Conservation (phyloP, 2,888 invertebrate species). For the Drosophila tripunctata region DNA sequence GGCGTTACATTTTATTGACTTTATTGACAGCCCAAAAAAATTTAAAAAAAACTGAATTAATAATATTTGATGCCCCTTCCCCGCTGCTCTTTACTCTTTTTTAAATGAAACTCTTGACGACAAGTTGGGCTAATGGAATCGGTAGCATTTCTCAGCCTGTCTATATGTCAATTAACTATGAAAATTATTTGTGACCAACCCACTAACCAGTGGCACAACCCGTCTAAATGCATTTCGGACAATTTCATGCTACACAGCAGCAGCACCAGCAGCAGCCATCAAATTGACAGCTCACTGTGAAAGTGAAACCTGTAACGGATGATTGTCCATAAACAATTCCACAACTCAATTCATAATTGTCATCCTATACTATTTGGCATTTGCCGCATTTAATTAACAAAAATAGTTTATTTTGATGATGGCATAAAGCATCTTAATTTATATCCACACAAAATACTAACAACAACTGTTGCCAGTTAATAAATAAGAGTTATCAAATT, state of each 20-base stretch:
- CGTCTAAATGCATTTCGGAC: slow-evolving; percentile 53
- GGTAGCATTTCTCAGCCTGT: slow-evolving; percentile 63
- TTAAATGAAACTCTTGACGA: slow-evolving; percentile 37
- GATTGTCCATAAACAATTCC: slow-evolving; percentile 42
- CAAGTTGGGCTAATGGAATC: slow-evolving; percentile 68
- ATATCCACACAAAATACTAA: slow-evolving; percentile 64
- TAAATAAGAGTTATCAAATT: slow-evolving; percentile 8
- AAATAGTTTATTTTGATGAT: slow-evolving; percentile 13
- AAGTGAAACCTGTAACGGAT: slow-evolving; percentile 25
- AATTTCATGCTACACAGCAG: slow-evolving; percentile 59
- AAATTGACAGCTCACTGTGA: slow-evolving; percentile 38
- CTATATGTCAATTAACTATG: slow-evolving; percentile 67
- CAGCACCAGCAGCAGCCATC: too few species aligned
- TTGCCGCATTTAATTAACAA: slow-evolving; percentile 59
- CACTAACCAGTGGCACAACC: slow-evolving; percentile 28
- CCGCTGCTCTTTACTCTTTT: neutral
- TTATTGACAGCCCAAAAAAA: slow-evolving; percentile 38
- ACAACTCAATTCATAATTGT: slow-evolving; percentile 68
- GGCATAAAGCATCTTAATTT: slow-evolving; percentile 38
- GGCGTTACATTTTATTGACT: slow-evolving; percentile 40
- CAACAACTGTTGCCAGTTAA: slow-evolving; percentile 17
- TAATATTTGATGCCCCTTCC: neutral
- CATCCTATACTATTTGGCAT: slow-evolving; percentile 32
- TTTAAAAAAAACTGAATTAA: slow-evolving; percentile 4
- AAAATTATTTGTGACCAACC: slow-evolving; percentile 64